phyloP scores from a whole-genome alignment of 2,113 vertebrate species.

The Choloepus hoffmanni region DNA sequence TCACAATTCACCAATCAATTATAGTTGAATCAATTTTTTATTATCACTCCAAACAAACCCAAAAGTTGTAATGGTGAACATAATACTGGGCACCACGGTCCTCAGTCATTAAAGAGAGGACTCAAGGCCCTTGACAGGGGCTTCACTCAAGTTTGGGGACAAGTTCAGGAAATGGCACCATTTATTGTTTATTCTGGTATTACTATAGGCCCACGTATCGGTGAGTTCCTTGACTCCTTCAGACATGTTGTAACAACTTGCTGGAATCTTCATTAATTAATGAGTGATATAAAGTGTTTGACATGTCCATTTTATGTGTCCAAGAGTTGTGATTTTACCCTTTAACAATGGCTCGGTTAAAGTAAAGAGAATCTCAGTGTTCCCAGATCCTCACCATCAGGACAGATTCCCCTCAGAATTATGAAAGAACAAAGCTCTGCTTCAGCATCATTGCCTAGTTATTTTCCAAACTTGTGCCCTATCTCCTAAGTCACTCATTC shows the following conservation, averaged over 20 bases:
- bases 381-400: background rate
- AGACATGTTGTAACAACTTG: constrained; percentile 10
- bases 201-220: background rate
- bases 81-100: background rate
- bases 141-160: background rate
- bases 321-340: background rate
- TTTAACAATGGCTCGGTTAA: background rate
- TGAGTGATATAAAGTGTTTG: background rate
- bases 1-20: background rate
- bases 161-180: background rate
- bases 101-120: background rate
- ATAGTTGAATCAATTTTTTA: background rate
- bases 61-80: background rate
- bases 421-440: background rate
- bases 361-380: background rate
- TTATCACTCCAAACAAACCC: constrained; percentile 1
- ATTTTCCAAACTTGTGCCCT: background rate
- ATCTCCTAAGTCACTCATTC: background rate
- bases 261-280: background rate
- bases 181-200: background rate
- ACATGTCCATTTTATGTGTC: constrained; percentile 9
- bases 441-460: background rate
- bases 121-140: background rate
- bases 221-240: background rate
- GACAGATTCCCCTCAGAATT: background rate